Percentiles rank a stretch among this genome's conserved stretches.
Conservation (phyloP, 2,113 vertebrate species). For the Macroglossus sobrinus region DNA sequence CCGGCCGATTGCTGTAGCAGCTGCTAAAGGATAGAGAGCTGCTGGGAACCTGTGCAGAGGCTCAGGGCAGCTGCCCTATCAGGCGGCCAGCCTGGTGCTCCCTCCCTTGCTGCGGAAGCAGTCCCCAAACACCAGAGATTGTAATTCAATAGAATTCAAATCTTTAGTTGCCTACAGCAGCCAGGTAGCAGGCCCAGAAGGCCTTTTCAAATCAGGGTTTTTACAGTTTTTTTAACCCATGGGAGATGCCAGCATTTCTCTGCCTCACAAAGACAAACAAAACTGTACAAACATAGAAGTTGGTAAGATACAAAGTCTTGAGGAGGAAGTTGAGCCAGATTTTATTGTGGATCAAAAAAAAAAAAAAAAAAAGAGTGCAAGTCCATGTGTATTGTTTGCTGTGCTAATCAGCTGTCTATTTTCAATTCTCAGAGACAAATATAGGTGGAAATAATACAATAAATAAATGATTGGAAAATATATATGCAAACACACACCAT, state of each 20-base stretch:
- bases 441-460: neutral
- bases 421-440: neutral
- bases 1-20: neutral
- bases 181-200: constrained; percentile 70
- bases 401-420: neutral
- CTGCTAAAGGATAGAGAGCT: neutral
- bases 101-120: neutral
- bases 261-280: constrained; percentile 51
- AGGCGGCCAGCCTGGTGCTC: neutral
- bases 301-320: constrained; percentile 27
- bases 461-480: neutral
- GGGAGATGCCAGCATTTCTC: constrained; percentile 62
- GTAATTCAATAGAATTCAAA: constrained; percentile 63
- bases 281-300: constrained; percentile 18
- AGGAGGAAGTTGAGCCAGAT: constrained; percentile 1
- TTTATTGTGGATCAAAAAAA: neutral
- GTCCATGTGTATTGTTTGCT: neutral
- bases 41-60: constrained; percentile 40
- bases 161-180: constrained; percentile 67
- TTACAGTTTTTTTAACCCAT: constrained; percentile 66
- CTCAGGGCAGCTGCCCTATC: neutral
- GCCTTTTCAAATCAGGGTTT: constrained; percentile 71
- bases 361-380: neutral
- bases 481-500: neutral
- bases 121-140: constrained; percentile 31